phyloP scores from a whole-genome alignment of 2,888 invertebrate species.

The Toxonevra muliebris region DNA sequence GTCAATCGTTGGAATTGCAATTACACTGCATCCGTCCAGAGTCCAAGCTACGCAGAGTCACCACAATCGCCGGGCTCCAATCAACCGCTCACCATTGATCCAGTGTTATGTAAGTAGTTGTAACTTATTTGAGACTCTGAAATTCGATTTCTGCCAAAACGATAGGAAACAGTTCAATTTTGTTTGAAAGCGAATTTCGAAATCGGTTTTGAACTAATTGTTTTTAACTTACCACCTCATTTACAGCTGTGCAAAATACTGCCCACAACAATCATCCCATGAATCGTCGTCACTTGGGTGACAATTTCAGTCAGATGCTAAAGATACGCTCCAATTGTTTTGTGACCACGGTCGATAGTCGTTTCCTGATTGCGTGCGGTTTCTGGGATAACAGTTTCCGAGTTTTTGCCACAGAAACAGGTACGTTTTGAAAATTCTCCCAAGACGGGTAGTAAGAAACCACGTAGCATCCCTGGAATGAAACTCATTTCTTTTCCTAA shows the following conservation, averaged over 20 bases:
- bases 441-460: too few relatives aligned
- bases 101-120: slow-evolving; percentile 82
- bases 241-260: slow-evolving; percentile 73
- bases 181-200: background rate
- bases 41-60: slow-evolving; percentile 82
- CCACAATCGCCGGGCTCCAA: slow-evolving; percentile 80
- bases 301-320: slow-evolving; percentile 97
- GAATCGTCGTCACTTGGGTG: slow-evolving; percentile 88
- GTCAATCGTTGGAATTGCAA: slow-evolving; percentile 96
- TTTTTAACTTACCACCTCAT: background rate
- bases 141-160: background rate
- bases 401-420: slow-evolving; percentile 95
- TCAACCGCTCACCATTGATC: slow-evolving; percentile 94
- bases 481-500: background rate
- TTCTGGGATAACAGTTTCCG: slow-evolving; percentile 99
- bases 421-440: slow-evolving; percentile 69
- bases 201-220: too few relatives aligned
- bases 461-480: too few relatives aligned
- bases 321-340: slow-evolving; percentile 94
- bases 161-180: slow-evolving; percentile 18
- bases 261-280: slow-evolving; percentile 77
- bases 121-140: too few relatives aligned
- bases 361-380: slow-evolving; percentile 96
- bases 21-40: slow-evolving; percentile 81
- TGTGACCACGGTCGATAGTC: slow-evolving; percentile 97